phyloP scores from a whole-genome alignment of 2,113 vertebrate species.

The Hippocampus mohnikei region DNA sequence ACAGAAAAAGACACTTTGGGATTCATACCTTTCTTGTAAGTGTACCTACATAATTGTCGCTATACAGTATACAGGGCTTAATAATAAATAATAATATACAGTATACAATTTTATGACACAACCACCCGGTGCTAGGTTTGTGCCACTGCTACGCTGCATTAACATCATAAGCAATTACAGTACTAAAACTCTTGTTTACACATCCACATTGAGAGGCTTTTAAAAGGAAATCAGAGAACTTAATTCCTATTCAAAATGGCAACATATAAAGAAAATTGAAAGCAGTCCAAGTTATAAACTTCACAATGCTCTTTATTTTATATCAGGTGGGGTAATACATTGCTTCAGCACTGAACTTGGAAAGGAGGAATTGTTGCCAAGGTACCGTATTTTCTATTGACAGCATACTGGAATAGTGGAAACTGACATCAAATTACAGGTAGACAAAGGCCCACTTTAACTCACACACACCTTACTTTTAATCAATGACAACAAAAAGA shows the following conservation, averaged over 20 bases:
- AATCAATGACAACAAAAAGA: conserved; percentile 70
- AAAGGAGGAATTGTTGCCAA: neutral
- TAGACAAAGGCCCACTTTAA: conserved; percentile 48
- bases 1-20: neutral
- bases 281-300: neutral
- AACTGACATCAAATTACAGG: conserved; percentile 55
- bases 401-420: conserved; percentile 41
- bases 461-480: conserved; percentile 64
- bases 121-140: neutral
- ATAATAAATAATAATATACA: too few relatives aligned
- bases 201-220: neutral
- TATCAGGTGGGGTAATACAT: neutral
- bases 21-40: neutral
- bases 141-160: neutral
- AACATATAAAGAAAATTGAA: neutral
- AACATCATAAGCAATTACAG: neutral
- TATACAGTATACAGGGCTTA: neutral
- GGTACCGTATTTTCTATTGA: neutral
- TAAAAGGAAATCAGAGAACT: too few relatives aligned
- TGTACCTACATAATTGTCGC: neutral
- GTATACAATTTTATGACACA: neutral
- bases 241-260: neutral
- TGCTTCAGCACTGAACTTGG: neutral
- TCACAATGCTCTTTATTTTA: neutral
- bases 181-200: too few relatives aligned